Evolutionary conservation across 2,797 vertebrate genomes (phyloP), one percentile per base, ranked within the genome.

Genomic region (Danio jaintianensis): DNA sequence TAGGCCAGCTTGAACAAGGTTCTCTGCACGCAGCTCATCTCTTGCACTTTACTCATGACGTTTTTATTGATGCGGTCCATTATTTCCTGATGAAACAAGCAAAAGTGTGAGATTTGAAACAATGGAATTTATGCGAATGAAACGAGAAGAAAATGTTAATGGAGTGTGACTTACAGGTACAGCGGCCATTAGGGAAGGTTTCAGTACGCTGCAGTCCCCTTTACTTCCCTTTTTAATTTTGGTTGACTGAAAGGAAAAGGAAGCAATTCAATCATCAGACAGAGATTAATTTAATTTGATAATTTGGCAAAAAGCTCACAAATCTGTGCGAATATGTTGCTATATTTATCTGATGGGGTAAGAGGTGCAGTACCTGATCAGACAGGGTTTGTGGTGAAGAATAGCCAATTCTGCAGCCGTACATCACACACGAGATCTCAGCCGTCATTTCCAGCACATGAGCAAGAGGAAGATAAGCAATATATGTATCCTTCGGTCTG

Each of bases 61-160:
- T 98, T 99, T 90, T 96, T 99, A 90, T 98, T 96, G 91, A 99
- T 99, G 84, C 97, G 95, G 91, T 99, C 98, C 97, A 99, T 97
- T 73, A 99, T 99, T 96, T 99, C 98, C 98, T 99, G 82, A 88
- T 71, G 36, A 74, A 16, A 45, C 22, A 61, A 64, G 3, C 5
- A 15, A 40, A 20, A 22, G n/a, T 1, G 45, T 29, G 12, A 74
- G 3, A 8, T 0, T 70, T 36, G 6, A 43, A 29, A 40, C 7
- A 79, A 5, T 5, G 4, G n/a, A 10, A 56, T 0, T 52, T 1
- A 4, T 11, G 13, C 22, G 18, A n/a, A 62, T 8, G 4, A 79
- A 12, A 22, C 9, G 15, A 38, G 18, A 36, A 15, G 5, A 40
- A 56, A 12, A 64, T 40, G 36, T 11, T 18, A 59, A 52, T 55